Conservation (phyloP, 2,113 vertebrate genomes). For the Lagopus leucura region DNA sequence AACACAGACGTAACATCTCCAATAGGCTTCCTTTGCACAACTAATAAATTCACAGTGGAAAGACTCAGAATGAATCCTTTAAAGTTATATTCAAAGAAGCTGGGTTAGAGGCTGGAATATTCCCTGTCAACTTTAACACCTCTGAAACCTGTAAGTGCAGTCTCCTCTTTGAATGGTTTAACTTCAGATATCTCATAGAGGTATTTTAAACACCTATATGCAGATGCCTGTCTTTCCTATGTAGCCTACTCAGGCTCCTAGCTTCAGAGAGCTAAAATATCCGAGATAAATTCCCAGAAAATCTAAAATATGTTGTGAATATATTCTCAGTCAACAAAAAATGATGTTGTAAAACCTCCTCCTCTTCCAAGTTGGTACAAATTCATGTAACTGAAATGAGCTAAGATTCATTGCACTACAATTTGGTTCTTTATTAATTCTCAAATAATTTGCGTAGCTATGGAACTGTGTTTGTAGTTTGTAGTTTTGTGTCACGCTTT, state of each 20-base stretch:
- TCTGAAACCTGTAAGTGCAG: background rate
- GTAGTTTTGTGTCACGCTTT: background rate
- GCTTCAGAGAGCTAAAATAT: background rate
- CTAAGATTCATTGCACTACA: background rate
- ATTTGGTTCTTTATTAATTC: background rate
- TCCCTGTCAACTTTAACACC: background rate
- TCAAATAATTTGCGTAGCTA: background rate
- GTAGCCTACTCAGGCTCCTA: background rate
- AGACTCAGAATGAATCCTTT: background rate
- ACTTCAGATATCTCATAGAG: background rate
- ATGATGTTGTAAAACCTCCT: rapidly evolving
- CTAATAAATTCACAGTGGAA: constrained; percentile 24
- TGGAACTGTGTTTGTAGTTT: background rate
- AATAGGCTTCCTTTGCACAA: constrained; percentile 6
- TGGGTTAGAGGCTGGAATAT: background rate
- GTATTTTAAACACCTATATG: background rate
- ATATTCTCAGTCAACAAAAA: background rate
- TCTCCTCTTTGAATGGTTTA: background rate
- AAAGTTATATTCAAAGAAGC: background rate
- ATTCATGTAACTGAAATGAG: background rate
- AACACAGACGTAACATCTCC: background rate
- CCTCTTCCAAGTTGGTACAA: background rate
- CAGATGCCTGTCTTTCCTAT: background rate
- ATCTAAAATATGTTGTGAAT: background rate
- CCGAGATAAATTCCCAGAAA: background rate